Evolutionary conservation across 2,888 invertebrate genomes (phyloP), one percentile per base, ranked within the genome.

Genomic region (Apotomis turbidana): DNA sequence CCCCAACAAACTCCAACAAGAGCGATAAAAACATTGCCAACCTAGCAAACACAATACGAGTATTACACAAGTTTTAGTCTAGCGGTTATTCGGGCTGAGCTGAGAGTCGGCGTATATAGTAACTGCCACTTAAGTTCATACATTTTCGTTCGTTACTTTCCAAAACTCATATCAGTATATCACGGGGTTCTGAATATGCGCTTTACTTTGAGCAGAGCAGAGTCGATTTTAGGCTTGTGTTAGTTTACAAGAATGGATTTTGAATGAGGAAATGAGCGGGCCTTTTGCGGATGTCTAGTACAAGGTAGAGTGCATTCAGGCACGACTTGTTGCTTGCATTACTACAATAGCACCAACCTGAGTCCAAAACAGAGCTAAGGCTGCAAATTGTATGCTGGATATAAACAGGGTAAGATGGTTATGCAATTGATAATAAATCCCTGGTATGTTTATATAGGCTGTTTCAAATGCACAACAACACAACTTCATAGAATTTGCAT

Each of bases 251-350:
- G 44, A 6, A n/a, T 12, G 4, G 27, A 49, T 6, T 6, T 3
- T 36, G 27, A 9, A 55, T 10, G 27, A 44, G 55, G 55, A 46
- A 46, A 15, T 54, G 44, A 64, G 52, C 41, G 54, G 27, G 44
- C 6, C 41, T 66, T 64, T 63, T 63, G 68, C 62, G 61, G 62
- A 58, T 59, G 72, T 62, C 72, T 58, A 58, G 62, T 15, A 44
- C 72, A 61, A 60, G 51, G 41, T n/a, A 27, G 60, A 36, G 68
- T 52, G 62, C 71, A 72, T 44, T 68, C 58, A 72, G 52, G 62
- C 71, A 63, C 46, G 68, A 72, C 72, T 72, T 72, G 72, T 72
- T 72, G 72, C 72, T 72, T 62, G 67, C 44, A 68, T 72, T 68
- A 68, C 71, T 57, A 68, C 52, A 61, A 71, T 62, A 57, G 38